A percentile compares a stretch with the other conserved stretches of the same genome.
phyloP scores from a whole-genome alignment of 2,113 vertebrate species.

The Alces alces region DNA sequence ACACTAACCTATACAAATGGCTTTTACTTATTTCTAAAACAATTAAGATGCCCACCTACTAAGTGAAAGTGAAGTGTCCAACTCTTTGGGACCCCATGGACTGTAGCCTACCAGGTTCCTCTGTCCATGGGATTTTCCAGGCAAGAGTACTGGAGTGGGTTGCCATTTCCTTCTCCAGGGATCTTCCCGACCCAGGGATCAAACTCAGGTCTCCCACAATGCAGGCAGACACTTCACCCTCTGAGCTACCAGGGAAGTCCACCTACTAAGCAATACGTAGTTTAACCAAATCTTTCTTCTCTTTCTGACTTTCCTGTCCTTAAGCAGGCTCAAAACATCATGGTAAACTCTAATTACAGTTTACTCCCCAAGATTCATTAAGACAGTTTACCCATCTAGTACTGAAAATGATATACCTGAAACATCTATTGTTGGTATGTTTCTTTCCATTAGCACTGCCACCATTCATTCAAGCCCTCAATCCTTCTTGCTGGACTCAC shows the following conservation, averaged over 20 bases:
- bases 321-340: background rate
- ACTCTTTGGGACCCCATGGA: background rate
- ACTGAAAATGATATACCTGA: background rate
- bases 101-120: background rate
- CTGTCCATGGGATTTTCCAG: background rate
- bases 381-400: background rate
- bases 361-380: background rate
- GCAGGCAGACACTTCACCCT: background rate
- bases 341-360: background rate
- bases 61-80: background rate
- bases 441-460: background rate
- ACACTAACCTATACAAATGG: background rate
- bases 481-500: background rate
- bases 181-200: background rate
- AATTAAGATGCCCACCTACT: background rate
- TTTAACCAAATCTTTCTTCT: background rate
- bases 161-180: background rate
- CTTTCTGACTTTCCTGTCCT: background rate
- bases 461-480: background rate
- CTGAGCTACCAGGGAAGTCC: background rate
- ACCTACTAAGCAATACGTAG: background rate
- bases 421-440: background rate
- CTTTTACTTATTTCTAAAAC: slow-evolving; percentile 15
- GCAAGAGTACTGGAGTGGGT: background rate
- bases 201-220: background rate